These are phyloP conservation scores for Podotricha telesiphe DNA, from an alignment of 2,888 invertebrate genomes.

Conservation along the genomic window DNA sequence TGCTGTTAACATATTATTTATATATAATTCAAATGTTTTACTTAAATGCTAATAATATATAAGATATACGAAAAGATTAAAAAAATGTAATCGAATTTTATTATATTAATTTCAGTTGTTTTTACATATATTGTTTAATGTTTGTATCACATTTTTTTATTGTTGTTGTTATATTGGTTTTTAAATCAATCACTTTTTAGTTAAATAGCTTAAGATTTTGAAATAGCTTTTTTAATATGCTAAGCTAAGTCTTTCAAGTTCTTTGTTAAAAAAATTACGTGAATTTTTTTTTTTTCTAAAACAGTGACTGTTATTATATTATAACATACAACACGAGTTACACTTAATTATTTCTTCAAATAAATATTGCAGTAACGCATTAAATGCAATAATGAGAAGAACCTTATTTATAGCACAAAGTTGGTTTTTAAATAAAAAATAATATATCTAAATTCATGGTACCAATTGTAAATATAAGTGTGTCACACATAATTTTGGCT, in stretches of 20 bases:
- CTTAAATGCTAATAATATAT: neutral
- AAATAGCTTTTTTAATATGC: too few relatives aligned
- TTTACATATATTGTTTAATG: neutral
- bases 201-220: neutral
- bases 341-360: neutral
- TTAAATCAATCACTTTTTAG: neutral
- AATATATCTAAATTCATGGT: conserved; percentile 49
- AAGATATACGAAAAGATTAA: neutral
- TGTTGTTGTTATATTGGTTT: neutral
- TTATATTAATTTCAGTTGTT: neutral
- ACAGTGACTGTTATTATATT: too few relatives aligned
- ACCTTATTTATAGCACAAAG: conserved; percentile 65
- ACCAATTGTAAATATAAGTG: conserved; percentile 49
- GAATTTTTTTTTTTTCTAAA: too few relatives aligned
- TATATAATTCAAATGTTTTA: neutral
- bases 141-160: neutral
- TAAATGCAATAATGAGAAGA: conserved; percentile 68
- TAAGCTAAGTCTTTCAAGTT: too few relatives aligned
- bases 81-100: neutral
- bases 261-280: too few relatives aligned
- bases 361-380: conserved; percentile 49
- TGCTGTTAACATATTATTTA: neutral
- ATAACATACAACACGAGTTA: neutral
- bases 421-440: conserved; percentile 55
- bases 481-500: conserved; percentile 36